Conservation (phyloP, 2,113 vertebrate species). For the Ploceus nigricollis region DNA sequence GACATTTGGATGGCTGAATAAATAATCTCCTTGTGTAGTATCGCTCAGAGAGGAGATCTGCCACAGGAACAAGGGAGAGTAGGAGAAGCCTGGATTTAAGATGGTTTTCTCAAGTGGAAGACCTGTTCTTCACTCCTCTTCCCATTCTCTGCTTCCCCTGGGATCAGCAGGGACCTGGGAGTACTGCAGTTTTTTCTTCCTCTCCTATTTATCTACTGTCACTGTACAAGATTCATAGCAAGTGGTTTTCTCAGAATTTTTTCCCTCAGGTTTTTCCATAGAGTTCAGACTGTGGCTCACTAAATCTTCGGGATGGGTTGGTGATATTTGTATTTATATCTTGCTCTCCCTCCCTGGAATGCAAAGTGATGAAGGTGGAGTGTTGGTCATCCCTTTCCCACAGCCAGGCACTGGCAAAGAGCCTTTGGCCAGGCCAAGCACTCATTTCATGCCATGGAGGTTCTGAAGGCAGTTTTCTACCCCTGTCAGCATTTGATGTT, state of each 20-base stretch:
- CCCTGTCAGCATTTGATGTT: accelerated
- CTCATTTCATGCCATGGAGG: not conserved
- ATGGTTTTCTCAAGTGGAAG: not conserved
- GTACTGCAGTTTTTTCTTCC: not conserved
- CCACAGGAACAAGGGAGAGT: not conserved
- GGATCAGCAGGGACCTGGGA: not conserved
- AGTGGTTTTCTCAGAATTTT: not conserved
- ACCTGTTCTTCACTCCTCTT: not conserved
- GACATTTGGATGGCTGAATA: slow-evolving; percentile 4
- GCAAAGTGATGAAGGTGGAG: not conserved
- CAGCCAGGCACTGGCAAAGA: not conserved
- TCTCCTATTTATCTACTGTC: not conserved
- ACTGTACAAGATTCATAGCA: not conserved
- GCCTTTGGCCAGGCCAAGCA: not conserved
- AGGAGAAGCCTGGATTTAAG: not conserved
- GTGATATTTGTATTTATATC: not conserved
- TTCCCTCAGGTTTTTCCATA: not conserved
- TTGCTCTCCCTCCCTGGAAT: not conserved
- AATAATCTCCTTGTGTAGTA: not conserved
- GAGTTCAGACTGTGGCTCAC: not conserved
- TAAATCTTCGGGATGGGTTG: not conserved
- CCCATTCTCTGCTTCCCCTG: not conserved
- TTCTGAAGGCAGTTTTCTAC: not conserved
- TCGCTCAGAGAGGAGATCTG: not conserved
- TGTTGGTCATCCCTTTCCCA: not conserved